phyloP scores from a whole-genome alignment of 2,113 vertebrate species.

The Cyphotilapia sp. region DNA sequence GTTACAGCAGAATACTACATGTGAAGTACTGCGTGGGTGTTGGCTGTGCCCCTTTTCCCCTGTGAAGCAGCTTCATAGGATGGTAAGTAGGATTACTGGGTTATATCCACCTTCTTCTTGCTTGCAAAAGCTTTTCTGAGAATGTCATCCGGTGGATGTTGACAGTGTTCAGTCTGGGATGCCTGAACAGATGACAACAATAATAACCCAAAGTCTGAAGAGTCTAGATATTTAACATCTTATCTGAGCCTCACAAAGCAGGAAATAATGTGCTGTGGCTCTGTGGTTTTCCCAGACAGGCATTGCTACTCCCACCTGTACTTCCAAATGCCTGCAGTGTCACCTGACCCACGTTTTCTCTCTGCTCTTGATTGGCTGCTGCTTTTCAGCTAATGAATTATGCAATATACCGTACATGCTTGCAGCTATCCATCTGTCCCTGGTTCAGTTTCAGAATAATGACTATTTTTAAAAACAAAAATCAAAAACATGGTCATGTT shows the following conservation, averaged over 20 bases:
- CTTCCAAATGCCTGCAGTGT: background rate
- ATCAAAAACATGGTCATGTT: background rate
- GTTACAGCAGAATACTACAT: slow-evolving; percentile 36
- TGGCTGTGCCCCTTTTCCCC: slow-evolving; percentile 12
- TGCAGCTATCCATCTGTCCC: background rate
- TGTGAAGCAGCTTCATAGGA: background rate
- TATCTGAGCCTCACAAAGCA: background rate
- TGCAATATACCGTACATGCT: background rate
- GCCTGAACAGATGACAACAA: background rate
- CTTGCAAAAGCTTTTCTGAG: background rate
- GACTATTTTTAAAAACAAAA: background rate
- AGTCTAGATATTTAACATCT: background rate
- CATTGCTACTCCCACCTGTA: background rate
- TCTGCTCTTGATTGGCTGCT: background rate
- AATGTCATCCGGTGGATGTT: background rate
- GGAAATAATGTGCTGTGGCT: background rate
- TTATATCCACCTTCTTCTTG: background rate
- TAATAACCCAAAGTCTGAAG: background rate
- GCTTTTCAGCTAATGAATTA: background rate
- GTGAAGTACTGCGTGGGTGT: slow-evolving; percentile 33
- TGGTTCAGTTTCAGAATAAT: background rate
- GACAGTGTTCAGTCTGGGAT: background rate
- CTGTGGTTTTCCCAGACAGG: background rate
- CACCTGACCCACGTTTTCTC: background rate
- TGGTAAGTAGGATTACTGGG: background rate